Evolutionary conservation across 2,888 invertebrate species (phyloP), one percentile per base, ranked within the genome.

Genomic region (Pteria penguin): DNA sequence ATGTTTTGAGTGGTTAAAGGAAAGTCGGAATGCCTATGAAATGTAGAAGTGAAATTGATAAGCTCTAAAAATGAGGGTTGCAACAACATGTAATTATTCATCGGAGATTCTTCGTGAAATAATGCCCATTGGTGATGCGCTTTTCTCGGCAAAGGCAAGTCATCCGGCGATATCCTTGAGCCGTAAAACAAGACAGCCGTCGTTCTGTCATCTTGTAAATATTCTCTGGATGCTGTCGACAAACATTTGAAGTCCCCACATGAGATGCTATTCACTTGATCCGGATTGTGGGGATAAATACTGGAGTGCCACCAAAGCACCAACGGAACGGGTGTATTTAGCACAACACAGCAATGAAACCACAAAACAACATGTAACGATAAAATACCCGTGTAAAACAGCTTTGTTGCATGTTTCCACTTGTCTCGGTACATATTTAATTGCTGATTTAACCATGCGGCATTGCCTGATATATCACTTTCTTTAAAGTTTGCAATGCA

Each of bases 21-120:
- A 77, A 78, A 87, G 67, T 89, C 84, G 4, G 88, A 88, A 36
- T 84, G 77, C 27, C 84, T 72, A 2, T 82, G 77, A 71, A 87
- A 88, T 11, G 89, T 88, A 24, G 84, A 80, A 2, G 87, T 89
- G 36, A 83, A 83, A 58, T 89, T 88, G 62, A 88, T 85, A 5
- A 88, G 74, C 14, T 73, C 66, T 22, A 88, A 79, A 52, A 85
- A 84, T 2, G 70, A 29, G 4, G 55, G 31, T 62, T 88, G 88
- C n/a, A 78, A 79, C 58, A 88, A 75, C 60, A 87, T 78, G 57
- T 86, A 81, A 45, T 81, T 87, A 77, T 88, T 88, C 80, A 87
- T 75, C 5, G 88, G 88, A 3, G 88, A 88, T 77, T 88, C 88
- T 76, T 88, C 88, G 69, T 88, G 88, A 45, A 86, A 79, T 24